Base-by-base conservation (phyloP, 2,888 invertebrate genomes). In the Cosmia trapezina region DNA sequence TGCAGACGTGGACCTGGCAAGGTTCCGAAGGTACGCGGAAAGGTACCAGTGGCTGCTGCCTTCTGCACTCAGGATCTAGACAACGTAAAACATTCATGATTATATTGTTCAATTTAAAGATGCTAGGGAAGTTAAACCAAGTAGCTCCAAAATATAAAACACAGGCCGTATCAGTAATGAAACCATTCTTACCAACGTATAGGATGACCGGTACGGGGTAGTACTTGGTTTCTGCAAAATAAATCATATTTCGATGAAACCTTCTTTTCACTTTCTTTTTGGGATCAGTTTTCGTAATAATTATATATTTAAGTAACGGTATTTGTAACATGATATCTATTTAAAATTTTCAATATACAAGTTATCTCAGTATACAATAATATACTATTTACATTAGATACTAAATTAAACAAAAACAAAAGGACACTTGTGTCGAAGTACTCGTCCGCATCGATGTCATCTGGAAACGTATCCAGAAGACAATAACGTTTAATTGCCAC, bases 51-150 rank as follows among this genome's bases (percentile, higher is more conserved):
- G 92, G 94, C 9, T 68, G 65, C 1, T 87, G 87, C 14, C 81
- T 75, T 84, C 91, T 89, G 86, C 95, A 95, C n/a, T 89, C 69
- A 1, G 94, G 94, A 14, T 92, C 94, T 95, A 22, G 9, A 47
- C 62, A 70, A 62, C 0, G 4, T 12, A 8, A 43, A 45, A 41
- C 8, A 41, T 61, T 22, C 1, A 22, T 53, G 11, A 51, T 69
- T 45, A 41, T 14, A 1, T 70, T 53, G 4, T 61, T 37, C 11
- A 43, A 60, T 37, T 54, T 53, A 60, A 51, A 49, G 17, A 67
- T 11, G 11, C 7, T 43, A 17, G 0, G 51, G 14, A n/a, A 41
- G 7, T 19, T 45, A 19, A n/a, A 59, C 14, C n/a, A 0, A 43
- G 12, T 62, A 47, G 22, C n/a, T 17, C 22, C 2, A 47, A 47